Evolutionary conservation across 2,888 invertebrate species (phyloP).

Genomic region (Lycia hirtaria): DNA sequence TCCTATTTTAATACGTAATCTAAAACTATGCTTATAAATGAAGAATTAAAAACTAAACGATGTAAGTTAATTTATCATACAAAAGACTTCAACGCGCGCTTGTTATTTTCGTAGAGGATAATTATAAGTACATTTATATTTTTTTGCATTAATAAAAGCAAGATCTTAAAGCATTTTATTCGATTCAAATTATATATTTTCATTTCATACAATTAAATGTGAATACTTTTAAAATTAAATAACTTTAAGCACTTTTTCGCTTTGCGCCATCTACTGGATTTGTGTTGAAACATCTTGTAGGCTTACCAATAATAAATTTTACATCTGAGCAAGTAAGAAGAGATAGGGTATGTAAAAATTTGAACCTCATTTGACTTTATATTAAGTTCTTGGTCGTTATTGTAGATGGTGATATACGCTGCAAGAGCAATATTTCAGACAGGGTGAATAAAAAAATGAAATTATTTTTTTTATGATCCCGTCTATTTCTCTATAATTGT

Average conservation of each 20-base stretch:
- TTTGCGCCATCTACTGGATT: slow-evolving; percentile 1
- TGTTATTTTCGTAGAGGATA: background rate
- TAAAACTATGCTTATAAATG: background rate
- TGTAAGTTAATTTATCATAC: slow-evolving; percentile 22
- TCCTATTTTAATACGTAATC: background rate
- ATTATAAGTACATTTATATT: too few relatives aligned
- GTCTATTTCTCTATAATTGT: too few relatives aligned
- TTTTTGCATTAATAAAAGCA: too few relatives aligned
- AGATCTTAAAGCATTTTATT: too few relatives aligned
- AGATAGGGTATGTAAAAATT: background rate
- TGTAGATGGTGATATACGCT: slow-evolving; percentile 11
- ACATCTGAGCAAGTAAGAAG: too few relatives aligned
- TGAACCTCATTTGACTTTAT: background rate
- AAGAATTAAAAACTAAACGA: background rate
- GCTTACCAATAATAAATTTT: too few relatives aligned
- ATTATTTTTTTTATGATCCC: too few relatives aligned
- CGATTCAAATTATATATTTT: too few relatives aligned
- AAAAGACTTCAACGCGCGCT: slow-evolving; percentile 58
- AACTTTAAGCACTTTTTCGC: background rate
- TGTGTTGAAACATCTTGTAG: background rate
- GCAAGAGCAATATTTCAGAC: background rate
- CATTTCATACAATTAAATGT: too few relatives aligned
- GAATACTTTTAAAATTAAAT: too few relatives aligned
- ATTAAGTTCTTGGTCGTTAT: background rate
- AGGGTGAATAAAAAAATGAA: too few relatives aligned